phyloP scores from a whole-genome alignment of 64 coral and sea anemone genomes.

The Anthopleura sola region DNA sequence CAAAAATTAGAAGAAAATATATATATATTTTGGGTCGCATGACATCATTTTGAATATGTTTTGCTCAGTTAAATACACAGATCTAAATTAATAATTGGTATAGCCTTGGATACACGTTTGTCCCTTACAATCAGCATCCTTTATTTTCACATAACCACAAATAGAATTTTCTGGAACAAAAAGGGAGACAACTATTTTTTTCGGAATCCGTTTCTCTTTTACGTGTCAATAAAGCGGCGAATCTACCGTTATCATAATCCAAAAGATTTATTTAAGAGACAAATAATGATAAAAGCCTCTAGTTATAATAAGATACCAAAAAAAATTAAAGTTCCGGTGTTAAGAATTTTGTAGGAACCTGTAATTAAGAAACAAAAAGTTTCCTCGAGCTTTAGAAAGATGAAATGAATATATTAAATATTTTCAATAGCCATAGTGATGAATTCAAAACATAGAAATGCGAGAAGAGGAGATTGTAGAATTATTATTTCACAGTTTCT shows the following conservation, averaged over 20 bases:
- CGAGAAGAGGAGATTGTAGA: not conserved
- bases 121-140: not conserved
- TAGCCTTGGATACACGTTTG: not conserved
- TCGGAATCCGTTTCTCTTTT: not conserved
- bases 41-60: not conserved
- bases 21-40: not conserved
- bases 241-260: not conserved
- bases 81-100: not conserved
- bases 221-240: not conserved
- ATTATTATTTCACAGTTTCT: not conserved
- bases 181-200: not conserved
- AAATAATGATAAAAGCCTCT: not conserved
- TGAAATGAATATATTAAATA: not conserved
- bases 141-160: not conserved
- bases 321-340: not conserved
- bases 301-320: not conserved
- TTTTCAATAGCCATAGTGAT: not conserved
- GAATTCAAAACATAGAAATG: not conserved
- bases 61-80: not conserved
- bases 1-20: not conserved
- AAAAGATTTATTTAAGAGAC: not conserved
- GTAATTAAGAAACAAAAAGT: not conserved
- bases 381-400: not conserved
- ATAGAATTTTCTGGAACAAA: not conserved
- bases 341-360: not conserved